Evolutionary conservation across 2,113 vertebrate genomes (phyloP), one percentile per base, ranked within the genome.

Genomic region (Forbesichthys papilliferus): DNA sequence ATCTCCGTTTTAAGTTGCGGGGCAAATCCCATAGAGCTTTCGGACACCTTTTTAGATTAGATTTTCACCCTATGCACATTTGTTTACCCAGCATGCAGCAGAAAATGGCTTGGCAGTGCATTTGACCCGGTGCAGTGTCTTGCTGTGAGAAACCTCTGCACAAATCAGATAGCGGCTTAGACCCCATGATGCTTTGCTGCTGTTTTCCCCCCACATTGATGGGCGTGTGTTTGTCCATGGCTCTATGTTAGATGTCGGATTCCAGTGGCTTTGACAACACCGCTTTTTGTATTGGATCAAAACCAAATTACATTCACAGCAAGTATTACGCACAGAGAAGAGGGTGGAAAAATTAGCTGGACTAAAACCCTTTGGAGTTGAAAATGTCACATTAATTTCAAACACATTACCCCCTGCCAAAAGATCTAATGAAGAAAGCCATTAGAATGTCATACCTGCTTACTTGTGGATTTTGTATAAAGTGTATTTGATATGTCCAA

Each of bases 361-460:
- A 82, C 89, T 79, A 83, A 93, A 93, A 87, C 72, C 88, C 88
- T 92, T 93, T 88, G 88, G 91, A 93, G 92, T 90, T 92, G 90
- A 93, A 95, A 96, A 94, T 94, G 92, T 94, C 93, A 93, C 85
- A 88, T 91, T 93, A 82, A 94, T 93, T 94, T 92, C 92, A 93
- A 93, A 94, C 91, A 92, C 90, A 92, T 95, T 93, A 92, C 86
- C 48, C 69, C 69, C 64, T 75, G 90, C 89, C 85, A 82, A 92
- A 94, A 92, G 86, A 84, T 86, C 91, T 94, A 95, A 95, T 94
- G 92, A 94, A 95, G 90, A 87, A 86, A 71, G 85, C 90, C 92
- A 94, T 95, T 96, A 95, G 93, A 93, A 92, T 94, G 94, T 96
- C 94, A 94, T 94, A 95, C 94, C 93, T 95, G 91, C 94, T 95